phyloP scores from a whole-genome alignment of 2,113 vertebrate genomes.

The Tragelaphus buxtoni region DNA sequence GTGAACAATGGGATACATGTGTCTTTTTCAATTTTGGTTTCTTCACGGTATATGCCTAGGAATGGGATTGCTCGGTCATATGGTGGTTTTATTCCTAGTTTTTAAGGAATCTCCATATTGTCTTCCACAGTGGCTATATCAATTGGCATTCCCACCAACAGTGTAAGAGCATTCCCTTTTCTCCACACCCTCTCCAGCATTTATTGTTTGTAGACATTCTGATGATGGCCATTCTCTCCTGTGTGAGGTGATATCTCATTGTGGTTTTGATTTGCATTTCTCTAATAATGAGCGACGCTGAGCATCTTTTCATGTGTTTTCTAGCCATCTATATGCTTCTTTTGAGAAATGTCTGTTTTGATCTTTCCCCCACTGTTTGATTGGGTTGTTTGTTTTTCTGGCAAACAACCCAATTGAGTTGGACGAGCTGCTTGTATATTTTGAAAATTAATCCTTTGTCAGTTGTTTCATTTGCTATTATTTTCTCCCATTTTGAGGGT shows the following conservation, averaged over 20 bases:
- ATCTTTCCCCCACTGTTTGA: neutral
- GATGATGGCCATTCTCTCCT: neutral
- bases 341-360: neutral
- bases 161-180: neutral
- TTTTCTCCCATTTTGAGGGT: neutral
- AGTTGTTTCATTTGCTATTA: neutral
- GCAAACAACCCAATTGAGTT: neutral
- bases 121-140: neutral
- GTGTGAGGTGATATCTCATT: neutral
- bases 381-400: neutral
- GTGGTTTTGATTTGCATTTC: neutral
- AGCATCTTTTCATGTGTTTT: neutral
- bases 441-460: neutral
- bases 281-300: neutral
- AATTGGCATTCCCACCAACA: neutral
- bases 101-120: neutral
- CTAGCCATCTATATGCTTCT: neutral
- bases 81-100: neutral
- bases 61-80: neutral
- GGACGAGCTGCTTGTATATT: neutral
- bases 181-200: neutral
- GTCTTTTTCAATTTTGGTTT: neutral
- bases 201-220: neutral
- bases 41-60: neutral
- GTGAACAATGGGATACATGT: neutral